Evolutionary conservation across 2,888 invertebrate genomes (phyloP).

Genomic region (Oscheius myriophilus): DNA sequence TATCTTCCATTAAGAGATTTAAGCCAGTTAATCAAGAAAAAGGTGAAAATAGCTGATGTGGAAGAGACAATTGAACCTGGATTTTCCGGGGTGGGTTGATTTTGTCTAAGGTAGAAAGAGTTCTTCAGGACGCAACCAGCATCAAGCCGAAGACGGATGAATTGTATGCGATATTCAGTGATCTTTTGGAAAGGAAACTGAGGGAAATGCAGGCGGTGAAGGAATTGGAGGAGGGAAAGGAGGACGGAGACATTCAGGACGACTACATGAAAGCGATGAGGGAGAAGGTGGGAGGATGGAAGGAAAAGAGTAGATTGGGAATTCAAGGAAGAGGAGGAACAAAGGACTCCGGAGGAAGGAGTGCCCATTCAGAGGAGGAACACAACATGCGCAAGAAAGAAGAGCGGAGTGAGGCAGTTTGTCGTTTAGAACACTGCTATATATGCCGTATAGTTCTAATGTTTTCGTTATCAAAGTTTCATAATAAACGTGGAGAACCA

Average conservation of each 20-base stretch:
- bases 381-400: too few relatives aligned
- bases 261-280: slow-evolving; percentile 43
- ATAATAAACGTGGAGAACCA: background rate
- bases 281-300: background rate
- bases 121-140: background rate
- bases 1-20: background rate
- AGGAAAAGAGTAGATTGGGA: background rate
- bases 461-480: background rate
- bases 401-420: background rate
- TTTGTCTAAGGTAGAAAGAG: background rate
- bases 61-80: background rate
- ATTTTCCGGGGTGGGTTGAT: background rate
- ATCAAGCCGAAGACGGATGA: slow-evolving; percentile 53
- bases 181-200: slow-evolving; percentile 44
- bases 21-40: background rate
- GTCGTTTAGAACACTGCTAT: too few relatives aligned
- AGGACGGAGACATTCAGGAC: slow-evolving; percentile 47
- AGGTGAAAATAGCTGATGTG: background rate
- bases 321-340: background rate
- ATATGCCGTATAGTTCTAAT: too few relatives aligned
- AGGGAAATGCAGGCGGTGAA: slow-evolving; percentile 21
- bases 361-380: too few relatives aligned
- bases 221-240: slow-evolving; percentile 12
- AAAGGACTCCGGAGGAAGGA: background rate
- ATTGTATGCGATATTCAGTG: slow-evolving; percentile 57